Percentiles rank a stretch among this genome's conserved stretches.
These are phyloP conservation scores for Lordiphosa andalusiaca DNA, from an alignment of 2,888 invertebrate genomes.

Conservation along the genomic window DNA sequence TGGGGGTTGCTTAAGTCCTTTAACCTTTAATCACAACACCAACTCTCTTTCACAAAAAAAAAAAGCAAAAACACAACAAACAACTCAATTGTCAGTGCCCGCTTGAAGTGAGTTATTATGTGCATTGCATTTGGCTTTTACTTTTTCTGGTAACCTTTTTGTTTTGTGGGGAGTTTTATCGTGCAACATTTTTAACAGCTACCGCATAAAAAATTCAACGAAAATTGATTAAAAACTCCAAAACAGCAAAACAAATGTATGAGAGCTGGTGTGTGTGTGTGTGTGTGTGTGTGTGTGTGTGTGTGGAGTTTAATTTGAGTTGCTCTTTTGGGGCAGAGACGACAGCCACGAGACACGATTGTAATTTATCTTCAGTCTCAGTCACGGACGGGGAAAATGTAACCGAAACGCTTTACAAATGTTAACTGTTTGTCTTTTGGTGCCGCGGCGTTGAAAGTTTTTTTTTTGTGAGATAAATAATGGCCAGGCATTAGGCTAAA, in stretches of 20 bases:
- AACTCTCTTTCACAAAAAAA: too few relatives aligned
- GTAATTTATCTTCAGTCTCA: slow-evolving; percentile 68
- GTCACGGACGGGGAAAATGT: slow-evolving; percentile 52
- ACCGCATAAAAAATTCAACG: slow-evolving; percentile 67
- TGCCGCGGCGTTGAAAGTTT: slow-evolving; percentile 67
- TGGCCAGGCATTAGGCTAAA: slow-evolving; percentile 67
- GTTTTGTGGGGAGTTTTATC: slow-evolving; percentile 44
- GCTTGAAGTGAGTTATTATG: slow-evolving; percentile 35
- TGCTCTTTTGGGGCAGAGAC: slow-evolving; percentile 35
- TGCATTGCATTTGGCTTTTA: slow-evolving; percentile 34
- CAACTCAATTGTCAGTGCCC: slow-evolving; percentile 36
- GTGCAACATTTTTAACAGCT: slow-evolving; percentile 53
- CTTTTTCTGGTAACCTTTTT: slow-evolving; percentile 25
- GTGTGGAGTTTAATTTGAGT: slow-evolving; percentile 48
- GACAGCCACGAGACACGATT: slow-evolving; percentile 46
- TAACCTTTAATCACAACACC: too few relatives aligned
- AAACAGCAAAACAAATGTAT: slow-evolving; percentile 38
- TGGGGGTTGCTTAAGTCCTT: too few relatives aligned
- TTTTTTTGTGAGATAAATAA: slow-evolving; percentile 57
- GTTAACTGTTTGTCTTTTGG: slow-evolving; percentile 77
- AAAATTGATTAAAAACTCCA: slow-evolving; percentile 70
- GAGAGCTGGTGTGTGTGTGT: slow-evolving; percentile 29
- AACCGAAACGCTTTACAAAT: slow-evolving; percentile 64
- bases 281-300: slow-evolving; percentile 30
- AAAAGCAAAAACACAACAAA: slow-evolving; percentile 11